phyloP scores from a whole-genome alignment of 1,140 invertebrate genomes.

The Andricus grossulariae region DNA sequence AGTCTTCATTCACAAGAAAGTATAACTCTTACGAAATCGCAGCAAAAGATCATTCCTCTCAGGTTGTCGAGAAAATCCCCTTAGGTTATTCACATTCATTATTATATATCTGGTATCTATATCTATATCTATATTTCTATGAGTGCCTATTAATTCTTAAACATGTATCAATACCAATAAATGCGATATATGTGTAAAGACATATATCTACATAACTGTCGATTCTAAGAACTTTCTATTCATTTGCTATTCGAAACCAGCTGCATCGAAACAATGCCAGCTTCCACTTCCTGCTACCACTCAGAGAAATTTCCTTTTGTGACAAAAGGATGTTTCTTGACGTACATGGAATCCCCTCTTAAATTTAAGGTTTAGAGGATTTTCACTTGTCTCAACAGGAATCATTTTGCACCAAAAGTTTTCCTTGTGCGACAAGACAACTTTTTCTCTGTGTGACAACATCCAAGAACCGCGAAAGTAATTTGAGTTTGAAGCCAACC shows the following conservation, averaged over 20 bases:
- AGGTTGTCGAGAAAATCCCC: background rate
- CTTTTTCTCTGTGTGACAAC: too few species aligned
- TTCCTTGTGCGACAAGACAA: too few species aligned
- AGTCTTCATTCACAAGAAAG: background rate
- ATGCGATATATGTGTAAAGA: background rate
- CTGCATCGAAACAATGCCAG: slow-evolving; percentile 77
- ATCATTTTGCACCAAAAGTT: too few species aligned
- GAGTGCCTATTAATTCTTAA: background rate
- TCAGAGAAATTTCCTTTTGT: too few species aligned
- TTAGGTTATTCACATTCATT: background rate
- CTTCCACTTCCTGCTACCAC: slow-evolving; percentile 68
- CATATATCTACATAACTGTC: too few species aligned
- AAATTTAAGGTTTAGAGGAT: too few species aligned
- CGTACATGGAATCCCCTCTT: too few species aligned
- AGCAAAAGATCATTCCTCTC: background rate
- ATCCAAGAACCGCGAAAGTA: slow-evolving; percentile 46
- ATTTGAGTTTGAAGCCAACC: slow-evolving; percentile 34
- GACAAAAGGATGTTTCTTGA: too few species aligned
- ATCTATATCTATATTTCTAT: too few species aligned
- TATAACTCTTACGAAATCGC: background rate
- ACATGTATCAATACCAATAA: slow-evolving; percentile 34
- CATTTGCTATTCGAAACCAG: slow-evolving; percentile 75
- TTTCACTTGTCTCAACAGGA: too few species aligned
- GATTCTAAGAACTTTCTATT: slow-evolving; percentile 49
- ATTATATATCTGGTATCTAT: background rate